These are phyloP conservation scores for Harpia harpyja DNA, from an alignment of 2,797 vertebrate genomes.

Conservation along the genomic window DNA sequence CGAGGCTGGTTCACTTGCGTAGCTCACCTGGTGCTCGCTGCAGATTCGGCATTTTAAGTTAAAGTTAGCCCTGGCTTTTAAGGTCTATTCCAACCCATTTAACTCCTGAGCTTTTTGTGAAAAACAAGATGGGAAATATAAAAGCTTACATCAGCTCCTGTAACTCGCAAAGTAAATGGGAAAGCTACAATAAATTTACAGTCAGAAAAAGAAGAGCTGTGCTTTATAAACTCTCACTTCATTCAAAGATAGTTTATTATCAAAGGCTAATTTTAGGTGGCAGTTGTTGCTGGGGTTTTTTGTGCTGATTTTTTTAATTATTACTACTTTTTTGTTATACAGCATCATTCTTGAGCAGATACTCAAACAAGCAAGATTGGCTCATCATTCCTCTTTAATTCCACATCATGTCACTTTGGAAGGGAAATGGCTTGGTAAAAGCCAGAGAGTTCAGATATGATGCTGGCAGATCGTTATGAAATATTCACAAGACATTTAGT, in stretches of 20 bases:
- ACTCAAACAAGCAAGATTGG: slow-evolving; percentile 40
- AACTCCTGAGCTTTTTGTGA: not conserved
- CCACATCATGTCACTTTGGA: slow-evolving; percentile 52
- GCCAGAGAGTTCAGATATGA: slow-evolving; percentile 67
- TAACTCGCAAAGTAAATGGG: not conserved
- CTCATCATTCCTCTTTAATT: slow-evolving; percentile 56
- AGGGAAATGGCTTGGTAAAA: slow-evolving; percentile 68
- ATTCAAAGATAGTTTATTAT: not conserved
- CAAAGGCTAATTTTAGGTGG: not conserved
- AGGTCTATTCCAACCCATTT: slow-evolving; percentile 30
- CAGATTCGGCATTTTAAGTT: not conserved
- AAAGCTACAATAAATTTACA: not conserved
- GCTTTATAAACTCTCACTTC: not conserved
- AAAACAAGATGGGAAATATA: slow-evolving; percentile 13
- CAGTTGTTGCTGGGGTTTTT: not conserved
- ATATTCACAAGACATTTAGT: slow-evolving; percentile 74
- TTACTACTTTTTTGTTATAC: not conserved
- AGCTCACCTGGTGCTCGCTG: not conserved
- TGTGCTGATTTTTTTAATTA: not conserved
- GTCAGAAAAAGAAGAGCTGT: not conserved
- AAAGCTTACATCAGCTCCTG: slow-evolving; percentile 14
- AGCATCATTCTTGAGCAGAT: slow-evolving; percentile 6
- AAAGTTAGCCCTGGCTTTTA: slow-evolving; percentile 25
- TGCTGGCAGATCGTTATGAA: slow-evolving; percentile 69
- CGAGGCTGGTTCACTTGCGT: not conserved